These are phyloP conservation scores for Sula dactylatra DNA, from an alignment of 2,113 vertebrate species.

Conservation along the genomic window DNA sequence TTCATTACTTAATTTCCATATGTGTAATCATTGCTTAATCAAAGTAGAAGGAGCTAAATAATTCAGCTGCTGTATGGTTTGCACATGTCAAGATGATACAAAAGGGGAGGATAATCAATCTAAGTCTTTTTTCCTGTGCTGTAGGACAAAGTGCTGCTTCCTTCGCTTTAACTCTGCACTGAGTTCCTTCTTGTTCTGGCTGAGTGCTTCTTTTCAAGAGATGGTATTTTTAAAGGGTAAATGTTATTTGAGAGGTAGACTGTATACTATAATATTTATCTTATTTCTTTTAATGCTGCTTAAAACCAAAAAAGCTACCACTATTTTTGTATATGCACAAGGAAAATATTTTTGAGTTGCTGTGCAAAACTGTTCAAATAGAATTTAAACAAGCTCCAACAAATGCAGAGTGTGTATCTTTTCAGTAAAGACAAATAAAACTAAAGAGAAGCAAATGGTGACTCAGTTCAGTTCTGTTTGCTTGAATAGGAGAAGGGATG, in stretches of 20 bases:
- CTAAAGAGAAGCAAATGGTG: neutral
- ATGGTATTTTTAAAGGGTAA: neutral
- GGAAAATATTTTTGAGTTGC: neutral
- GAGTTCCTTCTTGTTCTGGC: neutral
- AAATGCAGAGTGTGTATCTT: neutral
- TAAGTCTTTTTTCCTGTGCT: neutral
- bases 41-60: conserved; percentile 20
- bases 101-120: neutral
- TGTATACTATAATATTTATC: neutral
- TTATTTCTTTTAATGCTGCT: neutral
- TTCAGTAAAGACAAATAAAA: neutral
- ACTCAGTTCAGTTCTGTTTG: neutral
- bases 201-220: neutral
- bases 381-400: neutral
- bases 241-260: neutral
- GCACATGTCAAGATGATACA: neutral
- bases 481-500: neutral
- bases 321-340: neutral
- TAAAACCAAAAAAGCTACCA: neutral
- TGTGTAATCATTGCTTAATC: neutral
- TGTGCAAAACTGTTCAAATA: neutral
- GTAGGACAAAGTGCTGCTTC: neutral
- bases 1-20: neutral
- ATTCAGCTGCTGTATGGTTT: neutral
- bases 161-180: neutral